A percentile compares a stretch with the other conserved stretches of the same genome.
Conservation (phyloP, 2,113 vertebrate species). For the Eubucco bourcierii region DNA sequence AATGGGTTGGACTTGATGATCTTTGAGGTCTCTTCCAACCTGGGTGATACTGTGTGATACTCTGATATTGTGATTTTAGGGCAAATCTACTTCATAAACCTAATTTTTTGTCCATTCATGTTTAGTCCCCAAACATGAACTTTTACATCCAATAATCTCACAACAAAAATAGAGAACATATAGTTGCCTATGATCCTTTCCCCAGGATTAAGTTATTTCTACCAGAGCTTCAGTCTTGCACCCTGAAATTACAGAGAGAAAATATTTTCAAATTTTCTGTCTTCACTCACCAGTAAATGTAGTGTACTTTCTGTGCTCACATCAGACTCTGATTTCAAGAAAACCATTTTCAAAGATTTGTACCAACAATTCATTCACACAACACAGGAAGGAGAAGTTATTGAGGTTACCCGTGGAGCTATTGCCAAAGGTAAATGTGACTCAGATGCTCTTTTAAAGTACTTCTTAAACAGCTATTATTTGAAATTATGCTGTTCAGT, state of each 20-base stretch:
- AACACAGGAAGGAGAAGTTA: neutral
- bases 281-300: neutral
- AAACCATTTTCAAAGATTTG: neutral
- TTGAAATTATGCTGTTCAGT: neutral
- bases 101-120: slow-evolving; percentile 32
- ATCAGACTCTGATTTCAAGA: neutral
- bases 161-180: neutral
- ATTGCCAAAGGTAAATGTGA: neutral
- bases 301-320: neutral
- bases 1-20: no score
- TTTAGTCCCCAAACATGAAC: slow-evolving; percentile 41
- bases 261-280: neutral
- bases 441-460: neutral
- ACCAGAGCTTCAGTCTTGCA: slow-evolving; percentile 15
- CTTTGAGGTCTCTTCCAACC: no score
- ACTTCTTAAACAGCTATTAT: neutral
- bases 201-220: slow-evolving; percentile 22
- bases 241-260: slow-evolving; percentile 1
- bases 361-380: neutral
- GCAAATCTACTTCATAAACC: slow-evolving; percentile 2
- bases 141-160: slow-evolving; percentile 30
- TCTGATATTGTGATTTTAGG: no score
- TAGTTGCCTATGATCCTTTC: slow-evolving; percentile 13
- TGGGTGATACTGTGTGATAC: no score
- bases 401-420: neutral